Evolutionary conservation across 2,888 invertebrate genomes (phyloP).

Genomic region (Drosophila tanythrix): DNA sequence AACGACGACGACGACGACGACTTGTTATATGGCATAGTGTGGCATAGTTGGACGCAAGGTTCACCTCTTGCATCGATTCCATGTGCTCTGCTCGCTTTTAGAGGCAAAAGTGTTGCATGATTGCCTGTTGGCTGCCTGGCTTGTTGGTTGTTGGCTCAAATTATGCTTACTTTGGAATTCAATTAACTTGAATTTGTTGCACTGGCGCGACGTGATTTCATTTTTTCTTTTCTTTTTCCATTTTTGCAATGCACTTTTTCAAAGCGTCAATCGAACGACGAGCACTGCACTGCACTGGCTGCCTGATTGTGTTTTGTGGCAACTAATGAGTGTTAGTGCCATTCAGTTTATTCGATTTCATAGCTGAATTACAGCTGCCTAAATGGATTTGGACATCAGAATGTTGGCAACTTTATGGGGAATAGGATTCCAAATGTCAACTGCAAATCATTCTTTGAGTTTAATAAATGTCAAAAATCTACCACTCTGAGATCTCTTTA

Average conservation of each 20-base stretch:
- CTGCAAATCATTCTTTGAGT: constrained; percentile 13
- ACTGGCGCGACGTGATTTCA: constrained; percentile 82
- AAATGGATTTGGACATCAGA: constrained; percentile 34
- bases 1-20: constrained; percentile 28
- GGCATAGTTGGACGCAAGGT: constrained; percentile 15
- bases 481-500: background rate
- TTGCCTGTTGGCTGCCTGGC: constrained; percentile 27
- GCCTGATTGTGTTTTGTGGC: constrained; percentile 73
- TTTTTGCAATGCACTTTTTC: constrained; percentile 27
- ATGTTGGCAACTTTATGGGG: constrained; percentile 4
- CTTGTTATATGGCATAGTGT: constrained; percentile 47
- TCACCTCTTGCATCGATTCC: constrained; percentile 28
- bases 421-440: constrained; percentile 14
- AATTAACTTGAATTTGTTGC: constrained; percentile 84
- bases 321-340: constrained; percentile 68
- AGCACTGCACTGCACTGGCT: background rate
- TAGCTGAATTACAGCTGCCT: constrained; percentile 28
- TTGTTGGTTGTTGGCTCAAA: constrained; percentile 60
- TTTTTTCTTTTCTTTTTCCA: constrained; percentile 51
- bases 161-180: constrained; percentile 81
- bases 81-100: constrained; percentile 59
- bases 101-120: constrained; percentile 61
- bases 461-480: background rate
- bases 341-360: constrained; percentile 54
- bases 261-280: constrained; percentile 22